phyloP scores from a whole-genome alignment of 2,888 invertebrate genomes.

The Saturnia japonica region DNA sequence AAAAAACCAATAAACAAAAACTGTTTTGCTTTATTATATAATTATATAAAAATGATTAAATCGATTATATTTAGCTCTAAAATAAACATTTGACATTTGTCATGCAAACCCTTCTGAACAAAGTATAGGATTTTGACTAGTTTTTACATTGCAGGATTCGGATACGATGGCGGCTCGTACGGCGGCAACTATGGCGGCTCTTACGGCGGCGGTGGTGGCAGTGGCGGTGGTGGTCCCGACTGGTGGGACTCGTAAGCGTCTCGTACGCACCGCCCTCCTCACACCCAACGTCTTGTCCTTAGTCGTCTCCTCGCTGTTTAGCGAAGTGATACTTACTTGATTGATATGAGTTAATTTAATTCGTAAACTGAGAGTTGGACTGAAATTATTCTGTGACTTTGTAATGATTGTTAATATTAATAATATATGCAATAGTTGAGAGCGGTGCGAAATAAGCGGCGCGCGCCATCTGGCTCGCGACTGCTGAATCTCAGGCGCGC shows the following conservation, averaged over 20 bases:
- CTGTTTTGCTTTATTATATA: too few species aligned
- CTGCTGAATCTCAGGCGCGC: conserved; percentile 72
- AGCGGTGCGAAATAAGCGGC: conserved; percentile 49
- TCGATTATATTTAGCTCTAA: too few species aligned
- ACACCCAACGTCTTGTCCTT: conserved; percentile 28
- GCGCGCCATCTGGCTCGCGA: conserved; percentile 39
- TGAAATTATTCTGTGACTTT: conserved; percentile 66
- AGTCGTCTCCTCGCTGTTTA: conserved; percentile 28
- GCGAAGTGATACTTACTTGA: conserved; percentile 37
- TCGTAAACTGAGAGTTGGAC: conserved; percentile 56
- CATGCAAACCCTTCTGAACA: too few species aligned
- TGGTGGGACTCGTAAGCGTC: conserved; percentile 76
- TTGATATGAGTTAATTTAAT: conserved; percentile 45
- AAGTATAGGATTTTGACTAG: not conserved
- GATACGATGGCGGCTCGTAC: conserved; percentile 67
- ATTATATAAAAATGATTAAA: too few species aligned
- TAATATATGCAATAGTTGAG: conserved; percentile 32
- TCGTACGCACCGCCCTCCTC: conserved; percentile 33
- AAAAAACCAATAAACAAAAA: too few species aligned
- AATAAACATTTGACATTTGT: too few species aligned
- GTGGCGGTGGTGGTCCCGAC: conserved; percentile 71
- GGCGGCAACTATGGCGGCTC: conserved; percentile 76
- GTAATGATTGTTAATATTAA: conserved; percentile 6
- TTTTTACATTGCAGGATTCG: conserved; percentile 51
- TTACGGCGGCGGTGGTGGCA: conserved; percentile 74